Base-by-base conservation (phyloP, 2,113 vertebrate species). In the Ellobius talpinus region DNA sequence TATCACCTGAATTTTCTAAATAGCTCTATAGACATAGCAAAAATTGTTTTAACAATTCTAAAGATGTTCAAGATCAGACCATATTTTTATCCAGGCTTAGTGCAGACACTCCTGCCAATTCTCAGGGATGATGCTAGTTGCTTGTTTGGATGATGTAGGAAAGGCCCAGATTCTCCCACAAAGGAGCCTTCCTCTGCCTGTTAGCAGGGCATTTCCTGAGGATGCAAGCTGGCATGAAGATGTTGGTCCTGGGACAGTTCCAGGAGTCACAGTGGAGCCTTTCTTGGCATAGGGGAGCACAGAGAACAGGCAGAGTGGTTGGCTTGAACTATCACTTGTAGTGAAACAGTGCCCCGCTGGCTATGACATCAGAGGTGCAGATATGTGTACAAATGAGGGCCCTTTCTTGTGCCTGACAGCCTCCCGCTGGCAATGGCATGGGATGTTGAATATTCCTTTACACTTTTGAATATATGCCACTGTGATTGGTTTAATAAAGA, bases 21-120 rank as follows among this genome's bases (percentile, higher is more conserved):
- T 88, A 81, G 47, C 61, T 47, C 63, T 68, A 81, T 77, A 52
- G 26, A 52, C 29, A 77, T 72, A 86, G 52, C 3, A 86, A 97
- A 94, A 70, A 92, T 92, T 81, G 66, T 82, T 84, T 95, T 95
- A 74, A 36, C 36, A 79, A 95, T 91, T 29, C n/a, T 52, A 87
- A 76, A 85, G n/a, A 96, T 95, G 93, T 93, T 85, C 19, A 36
- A 92, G 50, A 84, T 91, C 58, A 74, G 73, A 84, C 6, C 47
- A 70, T 72, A 65, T 87, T 84, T 90, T 85, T 85, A 50, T 36
- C 52, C 70, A 89, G 45, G 68, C 36, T 78, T 21, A 42, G 4
- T 81, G 77, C 66, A 29, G 47, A 87, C 50, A 55, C 81, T 82
- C 24, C 45, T 77, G 4, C 52, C 52, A 58, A 24, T n/a, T 58